Conservation (phyloP, 2,888 invertebrate species). For the Glaucopsyche alexis region DNA sequence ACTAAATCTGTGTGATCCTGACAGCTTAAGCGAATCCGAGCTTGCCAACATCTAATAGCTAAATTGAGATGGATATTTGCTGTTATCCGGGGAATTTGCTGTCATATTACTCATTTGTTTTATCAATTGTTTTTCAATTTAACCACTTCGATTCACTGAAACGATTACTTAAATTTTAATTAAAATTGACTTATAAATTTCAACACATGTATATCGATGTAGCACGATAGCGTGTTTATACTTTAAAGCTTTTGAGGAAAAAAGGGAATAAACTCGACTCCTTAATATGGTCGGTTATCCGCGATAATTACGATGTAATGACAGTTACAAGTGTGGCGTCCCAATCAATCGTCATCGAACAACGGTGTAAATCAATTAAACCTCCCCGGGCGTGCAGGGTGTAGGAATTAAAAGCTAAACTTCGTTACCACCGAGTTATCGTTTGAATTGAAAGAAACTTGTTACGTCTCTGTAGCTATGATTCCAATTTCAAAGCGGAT, state of each 20-base stretch:
- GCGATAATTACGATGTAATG: constrained; percentile 18
- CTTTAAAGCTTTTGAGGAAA: no score
- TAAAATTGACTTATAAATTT: no score
- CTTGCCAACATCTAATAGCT: constrained; percentile 25
- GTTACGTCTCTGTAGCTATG: constrained; percentile 69
- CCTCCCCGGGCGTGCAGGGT: constrained; percentile 48
- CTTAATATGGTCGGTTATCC: not conserved
- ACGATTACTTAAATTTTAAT: no score
- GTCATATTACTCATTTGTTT: not conserved
- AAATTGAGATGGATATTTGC: constrained; percentile 7
- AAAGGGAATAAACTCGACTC: not conserved
- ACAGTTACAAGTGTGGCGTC: constrained; percentile 31
- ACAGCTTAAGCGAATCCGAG: constrained; percentile 27
- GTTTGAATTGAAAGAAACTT: constrained; percentile 75
- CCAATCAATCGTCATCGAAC: constrained; percentile 47
- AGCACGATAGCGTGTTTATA: no score
- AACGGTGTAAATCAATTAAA: constrained; percentile 68
- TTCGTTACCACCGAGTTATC: constrained; percentile 74
- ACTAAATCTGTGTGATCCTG: constrained; percentile 26
- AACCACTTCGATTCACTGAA: no score
- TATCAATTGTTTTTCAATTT: not conserved
- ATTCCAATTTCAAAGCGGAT: constrained; percentile 77
- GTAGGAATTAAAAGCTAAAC: constrained; percentile 72
- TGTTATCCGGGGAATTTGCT: not conserved
- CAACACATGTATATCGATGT: no score